These are phyloP conservation scores for Phragmatobia fuliginosa DNA, from an alignment of 2,888 invertebrate species.

Conservation along the genomic window DNA sequence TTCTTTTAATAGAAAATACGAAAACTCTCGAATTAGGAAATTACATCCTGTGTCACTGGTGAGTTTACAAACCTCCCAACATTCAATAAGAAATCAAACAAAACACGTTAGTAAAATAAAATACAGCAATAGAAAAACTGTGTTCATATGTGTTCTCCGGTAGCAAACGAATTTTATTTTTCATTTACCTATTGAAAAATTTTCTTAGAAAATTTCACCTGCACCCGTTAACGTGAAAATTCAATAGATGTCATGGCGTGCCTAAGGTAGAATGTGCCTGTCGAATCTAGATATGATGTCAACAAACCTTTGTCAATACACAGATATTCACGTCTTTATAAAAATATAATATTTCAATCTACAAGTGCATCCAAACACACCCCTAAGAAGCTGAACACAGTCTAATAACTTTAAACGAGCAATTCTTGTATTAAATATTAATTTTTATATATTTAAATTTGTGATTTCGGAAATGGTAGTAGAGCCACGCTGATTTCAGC, in stretches of 20 bases:
- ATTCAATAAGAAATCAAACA: background rate
- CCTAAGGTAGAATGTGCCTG: conserved; percentile 48
- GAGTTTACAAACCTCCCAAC: too few relatives aligned
- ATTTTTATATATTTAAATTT: too few relatives aligned
- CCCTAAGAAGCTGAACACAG: too few relatives aligned
- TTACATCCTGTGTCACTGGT: too few relatives aligned
- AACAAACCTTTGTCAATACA: conserved; percentile 16
- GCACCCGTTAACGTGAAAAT: conserved; percentile 72
- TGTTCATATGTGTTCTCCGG: conserved; percentile 48
- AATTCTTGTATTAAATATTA: too few relatives aligned
- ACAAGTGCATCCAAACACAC: too few relatives aligned
- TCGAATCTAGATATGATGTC: conserved; percentile 16
- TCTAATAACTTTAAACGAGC: too few relatives aligned
- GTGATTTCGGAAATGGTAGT: too few relatives aligned
- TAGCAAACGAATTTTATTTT: conserved; percentile 71
- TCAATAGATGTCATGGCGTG: conserved; percentile 67
- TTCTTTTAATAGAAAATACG: too few relatives aligned
- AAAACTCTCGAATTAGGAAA: too few relatives aligned
- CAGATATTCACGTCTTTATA: background rate
- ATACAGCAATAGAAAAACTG: conserved; percentile 39
- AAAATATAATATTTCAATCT: too few relatives aligned
- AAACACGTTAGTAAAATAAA: background rate
- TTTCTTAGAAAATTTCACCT: conserved; percentile 74
- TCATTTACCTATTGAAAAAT: conserved; percentile 74
- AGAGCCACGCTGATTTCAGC: too few relatives aligned